Conservation (phyloP, 2,888 invertebrate genomes). For the Chesias legatella region DNA sequence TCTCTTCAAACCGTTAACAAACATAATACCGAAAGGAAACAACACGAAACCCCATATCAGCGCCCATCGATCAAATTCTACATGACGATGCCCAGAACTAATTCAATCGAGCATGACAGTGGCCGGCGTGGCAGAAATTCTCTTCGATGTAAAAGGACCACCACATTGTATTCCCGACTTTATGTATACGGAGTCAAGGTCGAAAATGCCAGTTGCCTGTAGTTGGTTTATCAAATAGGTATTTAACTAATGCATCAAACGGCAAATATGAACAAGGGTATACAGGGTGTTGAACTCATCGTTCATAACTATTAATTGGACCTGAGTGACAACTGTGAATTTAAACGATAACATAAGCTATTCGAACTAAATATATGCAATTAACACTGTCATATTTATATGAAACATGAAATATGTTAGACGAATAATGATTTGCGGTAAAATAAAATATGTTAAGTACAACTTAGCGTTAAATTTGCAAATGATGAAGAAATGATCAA, state of each 20-base stretch:
- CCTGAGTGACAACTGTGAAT: too few species aligned
- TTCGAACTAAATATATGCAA: too few species aligned
- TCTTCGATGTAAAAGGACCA: too few species aligned
- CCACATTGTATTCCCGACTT: slow-evolving; percentile 1
- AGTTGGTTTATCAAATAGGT: neutral
- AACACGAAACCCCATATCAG: slow-evolving; percentile 26
- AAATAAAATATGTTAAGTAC: too few species aligned
- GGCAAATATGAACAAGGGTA: slow-evolving; percentile 36
- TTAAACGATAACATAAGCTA: too few species aligned
- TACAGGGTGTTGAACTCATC: slow-evolving; percentile 12
- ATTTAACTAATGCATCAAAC: slow-evolving; percentile 39
- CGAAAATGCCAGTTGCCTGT: neutral
- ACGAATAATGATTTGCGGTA: too few species aligned
- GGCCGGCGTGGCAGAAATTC: slow-evolving; percentile 23
- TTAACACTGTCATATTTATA: too few species aligned
- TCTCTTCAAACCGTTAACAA: too few species aligned
- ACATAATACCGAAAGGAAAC: too few species aligned
- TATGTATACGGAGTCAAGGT: neutral
- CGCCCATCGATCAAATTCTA: slow-evolving; percentile 37
- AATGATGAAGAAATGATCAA: too few species aligned
- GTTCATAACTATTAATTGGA: slow-evolving; percentile 1
- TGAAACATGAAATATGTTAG: too few species aligned
- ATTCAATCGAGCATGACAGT: slow-evolving; percentile 39
- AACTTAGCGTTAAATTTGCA: too few species aligned
- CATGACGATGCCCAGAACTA: slow-evolving; percentile 35